Base-by-base conservation (phyloP, 2,113 vertebrate species). In the Melanotaenia duboulayi region DNA sequence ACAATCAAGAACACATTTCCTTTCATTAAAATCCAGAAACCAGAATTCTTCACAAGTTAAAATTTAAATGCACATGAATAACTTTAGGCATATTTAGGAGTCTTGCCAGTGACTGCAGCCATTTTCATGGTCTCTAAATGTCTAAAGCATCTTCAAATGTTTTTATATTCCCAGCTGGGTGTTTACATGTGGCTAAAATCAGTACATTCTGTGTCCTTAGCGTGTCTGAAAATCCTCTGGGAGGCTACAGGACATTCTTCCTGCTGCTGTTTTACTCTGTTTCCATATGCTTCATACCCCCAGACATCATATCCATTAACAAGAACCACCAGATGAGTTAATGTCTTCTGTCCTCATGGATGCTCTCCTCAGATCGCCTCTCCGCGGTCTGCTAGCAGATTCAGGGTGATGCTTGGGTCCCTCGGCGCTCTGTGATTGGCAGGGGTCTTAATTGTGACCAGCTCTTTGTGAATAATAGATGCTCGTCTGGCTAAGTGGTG, bases 401-500 rank as follows among this genome's bases (percentile, higher is more conserved):
- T 77, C 50, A 22, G 14, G 35, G 58, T 20, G 78, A 80, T 42
- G 54, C 79, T 61, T 19, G 13, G 28, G 14, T 46, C 80, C 80
- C 63, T 9, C 0, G 4, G 25, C 62, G 61, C 69, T 0, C 64
- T 7, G 11, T 82, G 86, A 90, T 79, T 74, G 80, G 64, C 86
- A 80, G 69, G 35, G 25, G 39, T 40, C 69, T 82, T 87, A 88
- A 85, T 85, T 85, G 78, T 48, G 51, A 88, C 80, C 89, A 58
- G 80, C 57, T 81, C 83, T 80, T 24, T 24, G 63, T 88, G 82
- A 88, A 88, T 90, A 83, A 90, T 85, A 74, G 57, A 88, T 90
- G 78, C 70, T 85, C 52, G 25, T 80, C 70, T 40, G 2, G 64
- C 78, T 84, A 88, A 90, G 81, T 85, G 81, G 76, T 80, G 51